These are phyloP conservation scores for Brenthis daphne DNA, from an alignment of 2,888 invertebrate genomes.

Conservation along the genomic window DNA sequence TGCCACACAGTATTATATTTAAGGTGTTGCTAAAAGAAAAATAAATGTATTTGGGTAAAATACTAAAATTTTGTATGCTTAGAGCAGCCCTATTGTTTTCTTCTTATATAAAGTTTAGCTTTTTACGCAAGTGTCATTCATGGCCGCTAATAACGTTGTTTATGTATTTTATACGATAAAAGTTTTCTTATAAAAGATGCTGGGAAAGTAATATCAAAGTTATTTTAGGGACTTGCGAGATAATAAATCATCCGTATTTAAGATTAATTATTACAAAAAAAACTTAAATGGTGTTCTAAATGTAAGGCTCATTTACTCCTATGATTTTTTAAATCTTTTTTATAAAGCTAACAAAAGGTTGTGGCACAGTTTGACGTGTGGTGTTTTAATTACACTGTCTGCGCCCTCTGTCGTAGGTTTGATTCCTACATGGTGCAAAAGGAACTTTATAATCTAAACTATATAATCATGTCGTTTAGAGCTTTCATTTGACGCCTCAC, in stretches of 20 bases:
- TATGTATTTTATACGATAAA: conserved; percentile 34
- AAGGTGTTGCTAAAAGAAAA: too few species aligned
- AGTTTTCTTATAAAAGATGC: conserved; percentile 35
- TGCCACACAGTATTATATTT: too few species aligned
- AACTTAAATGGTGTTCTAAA: background rate
- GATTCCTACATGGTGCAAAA: too few species aligned
- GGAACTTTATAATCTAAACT: too few species aligned
- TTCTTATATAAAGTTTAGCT: background rate
- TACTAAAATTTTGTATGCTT: background rate
- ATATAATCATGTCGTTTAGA: too few species aligned
- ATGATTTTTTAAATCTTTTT: too few species aligned
- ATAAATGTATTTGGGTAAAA: background rate
- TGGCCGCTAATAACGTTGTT: conserved; percentile 17
- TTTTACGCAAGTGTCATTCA: conserved; percentile 25
- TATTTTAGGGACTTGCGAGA: conserved; percentile 24
- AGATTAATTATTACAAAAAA: conserved; percentile 28
- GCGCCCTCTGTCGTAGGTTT: too few species aligned
- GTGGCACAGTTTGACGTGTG: too few species aligned
- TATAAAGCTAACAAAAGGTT: too few species aligned
- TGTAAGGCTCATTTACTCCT: background rate
- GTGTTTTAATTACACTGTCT: too few species aligned
- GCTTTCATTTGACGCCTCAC: too few species aligned
- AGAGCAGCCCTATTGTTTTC: background rate
- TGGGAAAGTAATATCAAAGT: conserved; percentile 30
- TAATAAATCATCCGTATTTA: conserved; percentile 29